Conservation (phyloP, 2,113 vertebrate species). For the Anthoscopus minutus region DNA sequence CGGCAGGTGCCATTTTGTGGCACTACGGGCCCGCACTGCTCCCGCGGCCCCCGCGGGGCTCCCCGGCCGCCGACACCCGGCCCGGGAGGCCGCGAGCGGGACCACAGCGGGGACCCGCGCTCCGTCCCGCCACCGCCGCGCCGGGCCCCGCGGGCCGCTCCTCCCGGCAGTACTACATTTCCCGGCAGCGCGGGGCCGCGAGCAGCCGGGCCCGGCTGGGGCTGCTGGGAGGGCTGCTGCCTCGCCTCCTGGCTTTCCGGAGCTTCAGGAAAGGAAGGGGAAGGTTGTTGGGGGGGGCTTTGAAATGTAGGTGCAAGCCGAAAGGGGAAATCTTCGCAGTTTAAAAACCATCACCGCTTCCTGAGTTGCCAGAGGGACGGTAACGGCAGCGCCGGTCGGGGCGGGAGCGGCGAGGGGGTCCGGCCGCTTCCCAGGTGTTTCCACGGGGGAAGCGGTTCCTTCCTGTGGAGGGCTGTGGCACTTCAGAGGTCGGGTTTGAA, state of each 20-base stretch:
- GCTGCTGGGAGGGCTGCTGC: neutral
- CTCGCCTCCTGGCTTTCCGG: neutral
- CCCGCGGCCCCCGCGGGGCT: neutral
- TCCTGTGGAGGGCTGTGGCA: neutral
- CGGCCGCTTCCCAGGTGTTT: neutral
- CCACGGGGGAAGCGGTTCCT: neutral
- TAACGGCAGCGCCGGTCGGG: neutral
- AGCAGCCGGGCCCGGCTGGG: neutral
- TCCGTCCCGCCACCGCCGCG: rapidly evolving
- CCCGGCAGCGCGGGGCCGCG: neutral
- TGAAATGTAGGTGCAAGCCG: neutral
- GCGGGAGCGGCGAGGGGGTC: too few species aligned
- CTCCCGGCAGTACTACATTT: neutral
- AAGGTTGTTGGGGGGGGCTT: too few species aligned
- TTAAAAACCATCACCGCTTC: neutral
- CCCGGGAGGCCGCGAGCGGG: neutral
- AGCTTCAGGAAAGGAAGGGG: neutral
- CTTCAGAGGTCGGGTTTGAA: neutral
- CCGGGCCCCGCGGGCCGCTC: neutral
- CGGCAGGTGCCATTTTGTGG: slow-evolving; percentile 8
- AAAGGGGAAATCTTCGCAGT: neutral
- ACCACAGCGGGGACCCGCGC: rapidly evolving
- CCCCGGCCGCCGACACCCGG: neutral
- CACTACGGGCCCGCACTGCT: neutral
- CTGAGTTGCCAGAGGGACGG: rapidly evolving